phyloP scores from a whole-genome alignment of 2,888 invertebrate species.

The Nasonia oneida region DNA sequence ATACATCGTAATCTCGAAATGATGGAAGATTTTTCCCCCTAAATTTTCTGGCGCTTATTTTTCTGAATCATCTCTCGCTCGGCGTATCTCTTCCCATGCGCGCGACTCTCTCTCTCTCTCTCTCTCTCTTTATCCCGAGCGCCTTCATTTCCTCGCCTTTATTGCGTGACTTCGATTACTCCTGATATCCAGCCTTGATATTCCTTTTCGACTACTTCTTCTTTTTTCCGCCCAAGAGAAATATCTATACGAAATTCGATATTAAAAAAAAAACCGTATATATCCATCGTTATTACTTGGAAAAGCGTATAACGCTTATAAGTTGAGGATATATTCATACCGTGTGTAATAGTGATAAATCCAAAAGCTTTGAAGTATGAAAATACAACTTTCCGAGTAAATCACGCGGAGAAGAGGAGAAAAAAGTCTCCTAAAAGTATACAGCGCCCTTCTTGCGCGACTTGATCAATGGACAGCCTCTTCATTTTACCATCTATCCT shows the following conservation, averaged over 20 bases:
- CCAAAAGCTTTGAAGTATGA: background rate
- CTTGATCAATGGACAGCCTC: conserved; percentile 40
- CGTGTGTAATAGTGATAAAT: background rate
- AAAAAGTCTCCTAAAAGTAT: conserved; percentile 4
- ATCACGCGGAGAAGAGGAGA: conserved; percentile 14
- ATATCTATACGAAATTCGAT: background rate
- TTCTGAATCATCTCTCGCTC: conserved; percentile 40
- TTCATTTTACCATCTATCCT: background rate
- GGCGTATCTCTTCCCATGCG: conserved; percentile 25
- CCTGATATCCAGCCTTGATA: background rate
- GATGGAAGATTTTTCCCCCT: conserved; percentile 36
- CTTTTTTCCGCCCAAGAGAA: background rate
- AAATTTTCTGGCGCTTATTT: conserved; percentile 42
- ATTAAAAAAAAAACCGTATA: background rate
- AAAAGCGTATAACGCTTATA: too few species aligned
- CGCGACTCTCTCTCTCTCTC: too few species aligned
- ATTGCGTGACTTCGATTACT: conserved; percentile 42
- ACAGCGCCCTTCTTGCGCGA: background rate
- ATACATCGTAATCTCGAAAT: conserved; percentile 52
- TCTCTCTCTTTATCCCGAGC: background rate
- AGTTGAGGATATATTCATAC: too few species aligned
- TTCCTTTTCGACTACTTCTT: background rate
- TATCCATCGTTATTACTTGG: background rate
- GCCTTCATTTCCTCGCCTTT: conserved; percentile 49
- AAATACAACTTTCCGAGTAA: conserved; percentile 1